Percentiles rank a stretch among this genome's conserved stretches.
These are phyloP conservation scores for Oscheius onirici DNA, from an alignment of 2,888 invertebrate genomes.

Conservation along the genomic window DNA sequence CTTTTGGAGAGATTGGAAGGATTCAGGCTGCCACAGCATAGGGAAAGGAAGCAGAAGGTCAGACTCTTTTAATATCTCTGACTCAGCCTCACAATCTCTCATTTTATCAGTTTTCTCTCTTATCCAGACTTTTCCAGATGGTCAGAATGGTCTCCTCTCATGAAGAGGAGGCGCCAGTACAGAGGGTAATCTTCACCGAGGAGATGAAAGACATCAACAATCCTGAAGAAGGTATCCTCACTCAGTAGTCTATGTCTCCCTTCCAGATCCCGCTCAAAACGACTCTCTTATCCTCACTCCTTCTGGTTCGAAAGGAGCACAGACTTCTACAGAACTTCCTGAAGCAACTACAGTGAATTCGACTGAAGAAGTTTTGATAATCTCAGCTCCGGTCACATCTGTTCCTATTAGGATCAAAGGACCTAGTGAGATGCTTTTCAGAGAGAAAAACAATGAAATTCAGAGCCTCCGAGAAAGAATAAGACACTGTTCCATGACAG, in stretches of 20 bases:
- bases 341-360: not conserved
- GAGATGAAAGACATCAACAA: not conserved
- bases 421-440: constrained; percentile 2
- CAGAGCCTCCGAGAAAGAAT: not conserved
- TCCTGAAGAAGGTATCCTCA: not conserved
- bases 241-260: not conserved
- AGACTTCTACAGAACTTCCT: not conserved
- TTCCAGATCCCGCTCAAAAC: not conserved
- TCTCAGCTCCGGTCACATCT: not conserved
- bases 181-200: constrained; percentile 13
- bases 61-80: no score
- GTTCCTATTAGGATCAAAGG: not conserved
- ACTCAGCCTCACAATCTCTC: no score
- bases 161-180: constrained; percentile 10
- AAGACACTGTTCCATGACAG: constrained; percentile 2
- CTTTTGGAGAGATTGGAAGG: not conserved
- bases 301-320: not conserved
- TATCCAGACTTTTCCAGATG: not conserved
- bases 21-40: not conserved
- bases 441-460: not conserved
- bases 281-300: not conserved
- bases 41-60: no score
- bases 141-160: constrained; percentile 12
- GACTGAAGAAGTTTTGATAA: not conserved
- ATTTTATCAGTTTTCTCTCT: no score